These are phyloP conservation scores for Heliconius nattereri DNA, from an alignment of 1,140 invertebrate species.

Conservation along the genomic window DNA sequence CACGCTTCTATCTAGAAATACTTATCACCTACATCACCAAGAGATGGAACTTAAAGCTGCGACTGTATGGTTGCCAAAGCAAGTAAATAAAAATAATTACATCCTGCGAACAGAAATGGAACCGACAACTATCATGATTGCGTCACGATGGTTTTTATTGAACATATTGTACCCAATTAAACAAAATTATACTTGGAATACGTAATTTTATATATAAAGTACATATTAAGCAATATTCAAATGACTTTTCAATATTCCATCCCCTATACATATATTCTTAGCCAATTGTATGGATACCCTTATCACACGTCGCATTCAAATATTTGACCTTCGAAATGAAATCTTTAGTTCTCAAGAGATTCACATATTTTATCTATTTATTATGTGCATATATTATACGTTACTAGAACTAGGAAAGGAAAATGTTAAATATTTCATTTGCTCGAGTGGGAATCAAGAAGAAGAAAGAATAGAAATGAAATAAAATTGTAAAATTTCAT, in stretches of 20 bases:
- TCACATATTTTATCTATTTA: neutral
- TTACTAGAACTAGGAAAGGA: neutral
- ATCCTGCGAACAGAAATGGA: too few relatives aligned
- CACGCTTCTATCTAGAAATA: too few relatives aligned
- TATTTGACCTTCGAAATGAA: slow-evolving; percentile 8
- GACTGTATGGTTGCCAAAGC: too few relatives aligned
- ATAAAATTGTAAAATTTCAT: neutral
- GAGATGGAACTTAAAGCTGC: too few relatives aligned
- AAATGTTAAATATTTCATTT: neutral
- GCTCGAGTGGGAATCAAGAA: neutral
- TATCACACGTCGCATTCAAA: slow-evolving; percentile 14
- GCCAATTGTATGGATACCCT: neutral
- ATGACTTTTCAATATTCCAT: neutral
- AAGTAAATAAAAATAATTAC: too few relatives aligned
- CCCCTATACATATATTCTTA: neutral
- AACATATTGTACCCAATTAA: too few relatives aligned
- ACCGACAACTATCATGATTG: too few relatives aligned
- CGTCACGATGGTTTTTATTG: too few relatives aligned
- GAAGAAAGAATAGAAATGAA: neutral
- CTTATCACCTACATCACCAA: too few relatives aligned
- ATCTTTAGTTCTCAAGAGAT: slow-evolving; percentile 8
- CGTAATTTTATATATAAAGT: neutral
- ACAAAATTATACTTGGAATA: too few relatives aligned
- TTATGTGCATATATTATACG: neutral
- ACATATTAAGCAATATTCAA: slow-evolving; percentile 3